phyloP scores from a whole-genome alignment of 2,888 invertebrate species.

The Epirrhoe tristata region DNA sequence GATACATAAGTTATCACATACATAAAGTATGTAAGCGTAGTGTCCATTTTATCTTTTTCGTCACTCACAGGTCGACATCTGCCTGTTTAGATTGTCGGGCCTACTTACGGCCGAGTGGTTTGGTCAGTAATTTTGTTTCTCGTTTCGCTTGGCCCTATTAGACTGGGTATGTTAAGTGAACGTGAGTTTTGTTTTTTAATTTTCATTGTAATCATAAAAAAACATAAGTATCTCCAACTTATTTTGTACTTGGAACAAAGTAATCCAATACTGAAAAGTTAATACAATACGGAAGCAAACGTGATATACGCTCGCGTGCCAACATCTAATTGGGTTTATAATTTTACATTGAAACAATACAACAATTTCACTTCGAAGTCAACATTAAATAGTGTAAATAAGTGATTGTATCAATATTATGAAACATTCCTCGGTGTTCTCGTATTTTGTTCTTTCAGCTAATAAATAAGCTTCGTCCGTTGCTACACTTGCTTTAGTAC shows the following conservation, averaged over 20 bases:
- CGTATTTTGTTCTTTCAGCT: conserved; percentile 46
- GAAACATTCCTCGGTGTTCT: conserved; percentile 51
- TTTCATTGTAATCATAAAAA: conserved; percentile 38
- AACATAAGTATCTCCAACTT: conserved; percentile 4
- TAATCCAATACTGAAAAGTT: conserved; percentile 18
- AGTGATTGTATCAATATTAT: conserved; percentile 47
- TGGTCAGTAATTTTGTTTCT: conserved; percentile 45
- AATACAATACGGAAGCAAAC: conserved; percentile 27
- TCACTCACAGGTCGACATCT: conserved; percentile 43
- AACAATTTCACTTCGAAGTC: conserved; percentile 36
- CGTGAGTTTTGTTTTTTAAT: conserved; percentile 39
- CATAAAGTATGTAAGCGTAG: conserved; percentile 3
- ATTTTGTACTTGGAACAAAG: conserved; percentile 11
- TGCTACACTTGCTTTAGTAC: conserved; percentile 26
- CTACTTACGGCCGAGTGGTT: conserved; percentile 45
- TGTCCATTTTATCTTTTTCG: conserved; percentile 37
- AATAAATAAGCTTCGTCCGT: conserved; percentile 47
- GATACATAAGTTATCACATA: conserved; percentile 16
- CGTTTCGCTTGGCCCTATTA: conserved; percentile 45
- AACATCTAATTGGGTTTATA: conserved; percentile 44
- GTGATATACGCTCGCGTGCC: conserved; percentile 40
- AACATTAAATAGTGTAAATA: conserved; percentile 45
- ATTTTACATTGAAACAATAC: conserved; percentile 41
- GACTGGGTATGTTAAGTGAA: conserved; percentile 43
- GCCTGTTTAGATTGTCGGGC: conserved; percentile 39